Evolutionary conservation across 2,888 invertebrate genomes (phyloP), one percentile per base, ranked within the genome.

Genomic region (Mamestra brassicae): DNA sequence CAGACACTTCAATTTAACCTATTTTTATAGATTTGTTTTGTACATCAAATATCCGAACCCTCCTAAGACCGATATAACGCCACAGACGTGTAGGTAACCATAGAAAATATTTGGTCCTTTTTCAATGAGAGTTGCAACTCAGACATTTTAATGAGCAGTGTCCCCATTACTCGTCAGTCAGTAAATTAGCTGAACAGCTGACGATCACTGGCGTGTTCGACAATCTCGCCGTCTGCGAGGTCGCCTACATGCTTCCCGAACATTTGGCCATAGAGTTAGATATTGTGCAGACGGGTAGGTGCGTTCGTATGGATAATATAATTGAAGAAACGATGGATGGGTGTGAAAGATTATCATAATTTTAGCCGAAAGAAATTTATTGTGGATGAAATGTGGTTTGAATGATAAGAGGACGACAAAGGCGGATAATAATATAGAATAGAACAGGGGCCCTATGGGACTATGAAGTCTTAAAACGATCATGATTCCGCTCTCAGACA

Each of bases 211-310:
- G 73, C 76, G 74, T 75, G 72, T 67, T 71, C 69, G 71, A 76
- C 81, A 71, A 80, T 80, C 76, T 80, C 72, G 71, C 70, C 13
- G 64, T 63, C 47, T 42, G 7, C 80, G 83, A 81, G 83, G 85
- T 78, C 88, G 88, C 74, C 78, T 80, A 79, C 83, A 83, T 74
- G 58, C 77, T 54, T 71, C 78, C 66, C 64, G 71, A 83, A 83
- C 85, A 70, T 77, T 76, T 78, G 38, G 42, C 8, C 76, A 80
- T 54, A 83, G 85, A 85, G 13, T 76, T 75, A n/a, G 26, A 63
- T 36, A 3, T 42, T 17, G 13, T 42, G 36, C 55, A 86, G 77
- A 77, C 60, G 52, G 38, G 62, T 38, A 11, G 1, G 11, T 15
- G 6, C 42, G 45, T 17, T 15, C 13, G 8, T n/a, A 1, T 45